phyloP scores from a whole-genome alignment of 1,140 invertebrate species.

The Eueides isabella region DNA sequence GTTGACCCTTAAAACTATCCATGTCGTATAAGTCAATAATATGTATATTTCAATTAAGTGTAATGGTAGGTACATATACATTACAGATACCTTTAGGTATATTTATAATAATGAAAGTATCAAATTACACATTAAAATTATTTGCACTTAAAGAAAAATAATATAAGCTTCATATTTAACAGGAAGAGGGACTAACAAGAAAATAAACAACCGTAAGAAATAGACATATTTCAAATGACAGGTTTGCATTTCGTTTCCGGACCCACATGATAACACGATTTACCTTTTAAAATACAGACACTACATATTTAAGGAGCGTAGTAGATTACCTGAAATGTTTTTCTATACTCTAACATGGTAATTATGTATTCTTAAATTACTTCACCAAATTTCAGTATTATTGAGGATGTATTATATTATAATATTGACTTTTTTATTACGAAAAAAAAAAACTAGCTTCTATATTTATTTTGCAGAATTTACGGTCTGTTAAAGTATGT shows the following conservation, averaged over 20 bases:
- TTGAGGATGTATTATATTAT: too few relatives aligned
- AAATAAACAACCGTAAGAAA: background rate
- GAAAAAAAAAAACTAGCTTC: too few relatives aligned
- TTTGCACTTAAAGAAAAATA: too few relatives aligned
- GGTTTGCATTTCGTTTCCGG: slow-evolving; percentile 36
- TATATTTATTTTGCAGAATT: background rate
- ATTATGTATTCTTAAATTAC: background rate
- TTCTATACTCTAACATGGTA: background rate
- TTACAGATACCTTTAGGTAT: too few relatives aligned
- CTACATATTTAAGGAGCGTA: background rate
- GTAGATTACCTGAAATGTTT: background rate
- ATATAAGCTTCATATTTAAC: background rate
- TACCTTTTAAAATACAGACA: slow-evolving; percentile 12
- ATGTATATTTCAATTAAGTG: too few relatives aligned
- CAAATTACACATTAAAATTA: too few relatives aligned
- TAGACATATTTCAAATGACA: slow-evolving; percentile 1
- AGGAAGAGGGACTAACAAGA: slow-evolving; percentile 1
- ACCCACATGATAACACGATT: slow-evolving; percentile 39
- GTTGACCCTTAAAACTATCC: too few relatives aligned
- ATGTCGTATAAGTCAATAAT: too few relatives aligned
- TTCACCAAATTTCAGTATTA: too few relatives aligned
- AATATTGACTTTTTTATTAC: too few relatives aligned
- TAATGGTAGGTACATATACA: too few relatives aligned
- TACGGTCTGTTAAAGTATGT: background rate
- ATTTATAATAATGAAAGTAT: too few relatives aligned